A percentile compares a stretch with the other conserved stretches of the same genome.
Conservation (phyloP, 2,888 invertebrate species). For the Drosophila acutilabella region DNA sequence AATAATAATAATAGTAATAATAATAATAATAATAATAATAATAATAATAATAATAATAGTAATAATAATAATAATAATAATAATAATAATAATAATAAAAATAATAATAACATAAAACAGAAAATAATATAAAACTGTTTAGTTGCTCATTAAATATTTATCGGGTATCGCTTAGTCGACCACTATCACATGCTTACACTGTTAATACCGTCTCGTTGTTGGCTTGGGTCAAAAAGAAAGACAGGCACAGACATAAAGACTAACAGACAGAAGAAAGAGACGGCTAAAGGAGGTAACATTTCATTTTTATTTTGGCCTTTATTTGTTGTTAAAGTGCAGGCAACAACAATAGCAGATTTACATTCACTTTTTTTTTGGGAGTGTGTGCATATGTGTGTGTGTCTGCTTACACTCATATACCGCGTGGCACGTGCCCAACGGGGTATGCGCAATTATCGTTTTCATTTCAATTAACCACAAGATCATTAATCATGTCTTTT, state of each 20-base stretch:
- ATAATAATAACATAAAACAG: too few species aligned
- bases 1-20: background rate
- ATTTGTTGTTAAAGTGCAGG: slow-evolving; percentile 48
- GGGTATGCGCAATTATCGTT: slow-evolving; percentile 24
- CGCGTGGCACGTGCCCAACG: background rate
- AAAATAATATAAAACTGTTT: too few species aligned
- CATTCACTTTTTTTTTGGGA: slow-evolving; percentile 61
- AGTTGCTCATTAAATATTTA: too few species aligned
- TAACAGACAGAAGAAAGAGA: slow-evolving; percentile 4
- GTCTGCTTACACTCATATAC: background rate
- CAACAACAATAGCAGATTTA: slow-evolving; percentile 28
- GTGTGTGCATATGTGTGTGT: background rate
- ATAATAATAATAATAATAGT: background rate
- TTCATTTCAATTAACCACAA: background rate
- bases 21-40: background rate
- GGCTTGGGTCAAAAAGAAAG: slow-evolving; percentile 17
- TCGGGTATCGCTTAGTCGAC: slow-evolving; percentile 20
- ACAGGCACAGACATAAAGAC: background rate
- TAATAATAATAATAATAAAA: background rate
- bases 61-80: background rate
- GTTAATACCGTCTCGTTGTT: slow-evolving; percentile 15
- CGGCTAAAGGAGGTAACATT: slow-evolving; percentile 33
- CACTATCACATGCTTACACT: background rate
- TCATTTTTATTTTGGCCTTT: slow-evolving; percentile 30
- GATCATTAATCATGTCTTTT: background rate